phyloP scores from a whole-genome alignment of 2,113 vertebrate genomes.

The Lepus timidus region DNA sequence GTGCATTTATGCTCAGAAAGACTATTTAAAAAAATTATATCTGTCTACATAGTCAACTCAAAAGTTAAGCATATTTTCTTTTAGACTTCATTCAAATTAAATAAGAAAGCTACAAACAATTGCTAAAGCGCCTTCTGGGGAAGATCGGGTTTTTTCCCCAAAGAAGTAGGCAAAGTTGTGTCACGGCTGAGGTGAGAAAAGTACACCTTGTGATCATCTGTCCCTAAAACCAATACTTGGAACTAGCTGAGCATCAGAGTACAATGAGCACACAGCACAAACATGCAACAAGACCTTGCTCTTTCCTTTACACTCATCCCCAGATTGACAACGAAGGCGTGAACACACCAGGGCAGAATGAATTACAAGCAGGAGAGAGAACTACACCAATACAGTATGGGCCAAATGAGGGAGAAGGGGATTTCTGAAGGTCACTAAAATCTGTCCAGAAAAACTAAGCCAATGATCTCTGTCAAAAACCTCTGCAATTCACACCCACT shows the following conservation, averaged over 20 bases:
- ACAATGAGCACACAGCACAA: background rate
- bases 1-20: slow-evolving; percentile 30
- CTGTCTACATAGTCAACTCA: background rate
- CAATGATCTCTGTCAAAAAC: background rate
- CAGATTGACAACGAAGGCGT: background rate
- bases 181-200: background rate
- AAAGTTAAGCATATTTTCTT: slow-evolving; percentile 13
- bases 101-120: slow-evolving; percentile 26
- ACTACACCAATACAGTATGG: background rate
- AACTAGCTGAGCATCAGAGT: background rate
- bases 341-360: background rate
- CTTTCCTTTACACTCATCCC: background rate
- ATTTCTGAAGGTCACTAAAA: slow-evolving; percentile 31
- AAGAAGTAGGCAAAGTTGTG: background rate
- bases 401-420: background rate
- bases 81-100: slow-evolving; percentile 39
- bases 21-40: background rate
- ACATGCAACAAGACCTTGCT: background rate
- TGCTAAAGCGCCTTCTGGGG: slow-evolving; percentile 26
- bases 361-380: slow-evolving; percentile 7
- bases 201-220: background rate
- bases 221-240: background rate
- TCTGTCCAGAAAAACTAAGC: background rate
- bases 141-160: background rate
- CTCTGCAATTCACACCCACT: background rate